Evolutionary conservation across 1,140 invertebrate genomes (phyloP).

Genomic region (Steinernema feltiae): DNA sequence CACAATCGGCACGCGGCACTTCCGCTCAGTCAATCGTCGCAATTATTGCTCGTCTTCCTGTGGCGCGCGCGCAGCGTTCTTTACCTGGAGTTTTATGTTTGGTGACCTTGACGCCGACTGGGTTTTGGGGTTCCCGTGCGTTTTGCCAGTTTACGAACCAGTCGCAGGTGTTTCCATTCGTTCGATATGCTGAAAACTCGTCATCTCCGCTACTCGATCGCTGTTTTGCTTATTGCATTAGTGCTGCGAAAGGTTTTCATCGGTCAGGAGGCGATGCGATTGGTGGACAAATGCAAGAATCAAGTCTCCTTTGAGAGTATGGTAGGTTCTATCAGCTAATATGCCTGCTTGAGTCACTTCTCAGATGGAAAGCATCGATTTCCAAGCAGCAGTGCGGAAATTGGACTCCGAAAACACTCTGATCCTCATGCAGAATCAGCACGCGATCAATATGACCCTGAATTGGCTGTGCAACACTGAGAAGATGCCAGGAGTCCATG

Average conservation of each 20-base stretch:
- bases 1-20: background rate
- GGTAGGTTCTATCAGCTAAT: background rate
- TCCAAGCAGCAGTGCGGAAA: constrained; percentile 10
- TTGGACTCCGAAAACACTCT: constrained; percentile 15
- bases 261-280: constrained; percentile 25
- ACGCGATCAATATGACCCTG: constrained; percentile 36
- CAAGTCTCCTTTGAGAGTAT: constrained; percentile 26
- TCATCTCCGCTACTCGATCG: background rate
- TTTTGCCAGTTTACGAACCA: background rate
- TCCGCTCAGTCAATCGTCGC: background rate
- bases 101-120: background rate
- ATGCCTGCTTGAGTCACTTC: background rate
- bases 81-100: background rate
- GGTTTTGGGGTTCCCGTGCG: background rate
- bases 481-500: constrained; percentile 28
- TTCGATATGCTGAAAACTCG: background rate
- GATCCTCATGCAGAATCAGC: constrained; percentile 29
- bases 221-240: constrained; percentile 16
- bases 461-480: constrained; percentile 38
- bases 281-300: constrained; percentile 21
- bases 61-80: background rate
- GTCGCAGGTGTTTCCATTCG: background rate
- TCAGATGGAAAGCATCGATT: constrained; percentile 17
- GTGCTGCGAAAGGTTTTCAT: constrained; percentile 28
- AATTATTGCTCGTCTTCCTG: background rate